Percentiles rank a stretch among this genome's conserved stretches.
Conservation (phyloP, 2,113 vertebrate genomes). For the Paraplagusia blochii region DNA sequence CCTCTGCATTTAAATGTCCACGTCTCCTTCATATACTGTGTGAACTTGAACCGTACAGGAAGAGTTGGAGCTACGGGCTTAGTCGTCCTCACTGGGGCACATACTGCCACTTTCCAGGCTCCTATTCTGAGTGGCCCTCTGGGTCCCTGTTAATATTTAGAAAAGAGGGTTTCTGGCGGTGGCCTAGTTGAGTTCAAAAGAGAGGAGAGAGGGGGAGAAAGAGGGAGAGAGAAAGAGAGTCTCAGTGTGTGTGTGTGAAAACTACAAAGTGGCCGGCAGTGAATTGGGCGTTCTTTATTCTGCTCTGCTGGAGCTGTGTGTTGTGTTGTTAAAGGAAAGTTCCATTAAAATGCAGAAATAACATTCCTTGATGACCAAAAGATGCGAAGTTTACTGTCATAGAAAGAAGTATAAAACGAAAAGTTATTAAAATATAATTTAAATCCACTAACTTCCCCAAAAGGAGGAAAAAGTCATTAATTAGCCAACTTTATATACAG, state of each 20-base stretch:
- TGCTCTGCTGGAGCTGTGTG: slow-evolving; percentile 2
- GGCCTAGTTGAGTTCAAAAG: slow-evolving; percentile 72
- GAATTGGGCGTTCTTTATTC: slow-evolving; percentile 29
- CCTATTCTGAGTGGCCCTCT: slow-evolving; percentile 77
- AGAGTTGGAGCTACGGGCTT: slow-evolving; percentile 46
- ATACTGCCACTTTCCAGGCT: slow-evolving; percentile 54
- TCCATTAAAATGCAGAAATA: too few species aligned
- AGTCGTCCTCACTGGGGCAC: slow-evolving; percentile 43
- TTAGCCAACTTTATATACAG: too few species aligned
- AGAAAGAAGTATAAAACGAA: too few species aligned
- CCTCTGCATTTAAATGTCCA: not conserved
- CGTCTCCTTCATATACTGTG: slow-evolving; percentile 3
- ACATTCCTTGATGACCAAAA: too few species aligned
- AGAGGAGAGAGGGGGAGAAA: slow-evolving; percentile 16
- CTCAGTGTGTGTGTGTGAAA: slow-evolving; percentile 10
- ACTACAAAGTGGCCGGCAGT: slow-evolving; percentile 16
- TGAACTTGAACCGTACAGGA: slow-evolving; percentile 34
- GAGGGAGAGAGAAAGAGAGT: slow-evolving; percentile 12
- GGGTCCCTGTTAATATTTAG: slow-evolving; percentile 74
- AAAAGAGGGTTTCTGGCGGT: slow-evolving; percentile 74
- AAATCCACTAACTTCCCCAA: too few species aligned
- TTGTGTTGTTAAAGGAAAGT: too few species aligned
- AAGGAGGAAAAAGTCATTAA: too few species aligned
- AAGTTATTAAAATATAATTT: too few species aligned
- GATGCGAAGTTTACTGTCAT: too few species aligned